Conservation (phyloP, 2,797 vertebrate species). For the Morelia viridis region DNA sequence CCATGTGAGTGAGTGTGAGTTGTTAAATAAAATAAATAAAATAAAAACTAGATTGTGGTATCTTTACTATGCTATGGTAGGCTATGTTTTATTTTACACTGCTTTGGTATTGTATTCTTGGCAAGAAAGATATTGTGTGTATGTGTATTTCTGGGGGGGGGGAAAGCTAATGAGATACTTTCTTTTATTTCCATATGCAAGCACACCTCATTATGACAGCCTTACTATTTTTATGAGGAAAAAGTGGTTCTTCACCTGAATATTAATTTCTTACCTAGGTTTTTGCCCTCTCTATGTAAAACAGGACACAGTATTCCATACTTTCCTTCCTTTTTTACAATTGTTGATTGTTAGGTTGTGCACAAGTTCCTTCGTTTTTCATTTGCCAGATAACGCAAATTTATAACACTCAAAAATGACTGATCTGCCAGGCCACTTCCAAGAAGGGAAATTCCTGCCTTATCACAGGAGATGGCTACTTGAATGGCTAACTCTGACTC, state of each 20-base stretch:
- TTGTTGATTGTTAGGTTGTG: neutral
- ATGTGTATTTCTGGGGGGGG: neutral
- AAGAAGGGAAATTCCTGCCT: neutral
- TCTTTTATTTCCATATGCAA: neutral
- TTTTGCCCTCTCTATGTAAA: neutral
- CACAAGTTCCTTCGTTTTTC: neutral
- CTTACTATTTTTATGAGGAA: neutral
- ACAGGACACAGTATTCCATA: neutral
- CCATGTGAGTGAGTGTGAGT: too few relatives aligned
- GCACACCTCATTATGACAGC: neutral
- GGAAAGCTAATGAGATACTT: neutral
- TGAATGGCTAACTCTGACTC: neutral
- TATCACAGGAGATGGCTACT: neutral
- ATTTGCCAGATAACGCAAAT: neutral
- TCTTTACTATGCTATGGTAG: neutral
- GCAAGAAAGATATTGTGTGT: neutral
- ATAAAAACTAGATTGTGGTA: neutral
- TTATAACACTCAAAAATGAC: neutral
- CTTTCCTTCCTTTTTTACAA: neutral
- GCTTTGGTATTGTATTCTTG: neutral
- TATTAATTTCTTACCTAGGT: neutral
- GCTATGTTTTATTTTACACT: neutral
- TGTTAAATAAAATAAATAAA: too few relatives aligned
- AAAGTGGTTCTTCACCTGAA: neutral
- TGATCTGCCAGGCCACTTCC: neutral